phyloP scores from a whole-genome alignment of 1,140 invertebrate species.

The Proctacanthus coquilletti region DNA sequence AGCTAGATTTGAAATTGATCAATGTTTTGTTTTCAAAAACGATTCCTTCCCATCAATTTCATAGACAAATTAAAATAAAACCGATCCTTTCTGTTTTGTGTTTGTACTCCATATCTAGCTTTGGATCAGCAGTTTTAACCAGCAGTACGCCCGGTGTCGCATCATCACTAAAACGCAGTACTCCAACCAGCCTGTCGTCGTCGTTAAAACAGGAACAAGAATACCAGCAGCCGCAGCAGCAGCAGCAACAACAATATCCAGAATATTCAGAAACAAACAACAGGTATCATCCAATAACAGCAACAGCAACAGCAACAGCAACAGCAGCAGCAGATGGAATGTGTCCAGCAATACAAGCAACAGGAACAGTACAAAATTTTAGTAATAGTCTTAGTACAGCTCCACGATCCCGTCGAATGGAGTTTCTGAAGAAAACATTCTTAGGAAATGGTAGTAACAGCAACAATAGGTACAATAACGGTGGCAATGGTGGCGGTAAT shows the following conservation, averaged over 20 bases:
- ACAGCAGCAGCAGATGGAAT: conserved; percentile 3
- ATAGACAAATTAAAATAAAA: neutral
- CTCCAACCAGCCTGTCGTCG: conserved; percentile 1
- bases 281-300: too few species aligned
- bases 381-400: conserved; percentile 9
- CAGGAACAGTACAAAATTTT: conserved; percentile 3
- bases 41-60: neutral
- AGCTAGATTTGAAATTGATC: conserved; percentile 5
- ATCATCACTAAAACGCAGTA: conserved; percentile 5
- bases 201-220: neutral
- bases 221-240: neutral
- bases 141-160: conserved; percentile 24
- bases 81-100: neutral
- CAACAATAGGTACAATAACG: conserved; percentile 15
- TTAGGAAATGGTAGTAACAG: conserved; percentile 23
- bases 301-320: neutral
- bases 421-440: conserved; percentile 19
- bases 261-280: too few species aligned
- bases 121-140: conserved; percentile 18
- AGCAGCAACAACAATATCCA: neutral
- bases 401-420: conserved; percentile 12
- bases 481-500: conserved; percentile 17
- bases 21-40: neutral
- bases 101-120: conserved; percentile 7
- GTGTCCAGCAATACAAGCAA: conserved; percentile 11